Evolutionary conservation across 2,797 vertebrate genomes (phyloP), one percentile per base, ranked within the genome.

Genomic region (Paedocypris micromegethes): DNA sequence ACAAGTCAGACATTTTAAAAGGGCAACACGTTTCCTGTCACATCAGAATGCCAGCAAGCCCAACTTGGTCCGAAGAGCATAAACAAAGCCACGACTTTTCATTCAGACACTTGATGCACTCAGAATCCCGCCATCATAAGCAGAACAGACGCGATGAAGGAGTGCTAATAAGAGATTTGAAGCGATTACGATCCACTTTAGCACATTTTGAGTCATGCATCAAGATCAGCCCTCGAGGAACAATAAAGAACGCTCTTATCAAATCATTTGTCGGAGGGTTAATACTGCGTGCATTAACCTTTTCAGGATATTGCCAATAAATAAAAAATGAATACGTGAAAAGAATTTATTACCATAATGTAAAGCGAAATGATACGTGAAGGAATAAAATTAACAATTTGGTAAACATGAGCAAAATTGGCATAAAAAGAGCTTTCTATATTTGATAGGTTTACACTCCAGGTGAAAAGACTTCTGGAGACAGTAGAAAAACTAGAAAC

Each of bases 401-500:
- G 23, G 23, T 23, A 23, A 23, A 23, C 23, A 23, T 23, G 23
- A 23, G 23, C 23, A 23, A 23, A 23, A 23, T 23, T 23, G 23
- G 23, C 23, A 23, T 23, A 23, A 23, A 23, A 23, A 23, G 23
- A 23, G 23, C 23, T 23, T 23, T 23, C 23, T 23, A 23, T 23
- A 23, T 23, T 23, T 23, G 23, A 23, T 23, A 23, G 23, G 23
- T 23, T 23, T 23, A 23, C 23, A 23, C 23, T 23, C 23, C 23
- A 1, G 23, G 1, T 23, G 23, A 23, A 23, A 23, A 23, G 23
- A 23, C 23, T 23, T 23, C 23, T 23, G 23, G 23, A 23, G 23
- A 23, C 23, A 23, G 23, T 23, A 23, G 23, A 23, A 23, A 79
- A 83, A 77, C 75, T 72, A 79, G 73, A 74, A 77, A 78, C 62